Percentiles rank a stretch among this genome's conserved stretches.
These are phyloP conservation scores for Trematomus loennbergii DNA, from an alignment of 2,113 vertebrate genomes.

Conservation along the genomic window DNA sequence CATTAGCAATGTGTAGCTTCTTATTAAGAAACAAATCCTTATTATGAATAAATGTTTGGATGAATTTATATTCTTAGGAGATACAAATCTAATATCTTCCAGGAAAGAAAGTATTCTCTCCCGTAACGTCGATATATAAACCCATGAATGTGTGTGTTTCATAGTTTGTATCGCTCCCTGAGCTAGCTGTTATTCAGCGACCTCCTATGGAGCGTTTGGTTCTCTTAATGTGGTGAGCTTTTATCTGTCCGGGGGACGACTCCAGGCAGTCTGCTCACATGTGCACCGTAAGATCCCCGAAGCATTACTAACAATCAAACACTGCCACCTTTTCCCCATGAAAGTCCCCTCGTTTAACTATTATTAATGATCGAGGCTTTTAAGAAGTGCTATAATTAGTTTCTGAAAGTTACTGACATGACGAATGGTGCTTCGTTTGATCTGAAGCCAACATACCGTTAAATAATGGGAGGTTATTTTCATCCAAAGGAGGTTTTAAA, in stretches of 20 bases:
- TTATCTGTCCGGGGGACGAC: conserved; percentile 77
- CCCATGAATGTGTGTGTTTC: conserved; percentile 10
- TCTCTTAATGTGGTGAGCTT: conserved; percentile 76
- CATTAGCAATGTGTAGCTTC: too few species aligned
- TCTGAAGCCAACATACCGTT: conserved; percentile 41
- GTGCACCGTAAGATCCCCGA: conserved; percentile 44
- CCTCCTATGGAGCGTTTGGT: conserved; percentile 55
- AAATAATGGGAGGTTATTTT: conserved; percentile 7
- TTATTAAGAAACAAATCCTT: too few species aligned
- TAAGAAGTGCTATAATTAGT: conserved; percentile 56
- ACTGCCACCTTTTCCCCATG: conserved; percentile 27
- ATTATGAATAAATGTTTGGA: too few species aligned
- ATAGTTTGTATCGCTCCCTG: conserved; percentile 48
- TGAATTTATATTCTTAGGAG: too few species aligned
- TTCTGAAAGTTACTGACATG: conserved; percentile 48
- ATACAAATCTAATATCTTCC: too few species aligned
- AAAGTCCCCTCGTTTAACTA: conserved; percentile 25
- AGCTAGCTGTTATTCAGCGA: conserved; percentile 60
- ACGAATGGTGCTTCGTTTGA: conserved; percentile 46
- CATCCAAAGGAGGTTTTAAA: conserved; percentile 18
- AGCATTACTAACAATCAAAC: conserved; percentile 59
- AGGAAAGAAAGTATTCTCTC: too few species aligned
- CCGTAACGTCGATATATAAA: conserved; percentile 2
- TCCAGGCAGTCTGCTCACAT: conserved; percentile 77
- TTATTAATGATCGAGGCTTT: conserved; percentile 64